Conservation (phyloP, 1,140 invertebrate genomes). For the Ectropis grisescens region DNA sequence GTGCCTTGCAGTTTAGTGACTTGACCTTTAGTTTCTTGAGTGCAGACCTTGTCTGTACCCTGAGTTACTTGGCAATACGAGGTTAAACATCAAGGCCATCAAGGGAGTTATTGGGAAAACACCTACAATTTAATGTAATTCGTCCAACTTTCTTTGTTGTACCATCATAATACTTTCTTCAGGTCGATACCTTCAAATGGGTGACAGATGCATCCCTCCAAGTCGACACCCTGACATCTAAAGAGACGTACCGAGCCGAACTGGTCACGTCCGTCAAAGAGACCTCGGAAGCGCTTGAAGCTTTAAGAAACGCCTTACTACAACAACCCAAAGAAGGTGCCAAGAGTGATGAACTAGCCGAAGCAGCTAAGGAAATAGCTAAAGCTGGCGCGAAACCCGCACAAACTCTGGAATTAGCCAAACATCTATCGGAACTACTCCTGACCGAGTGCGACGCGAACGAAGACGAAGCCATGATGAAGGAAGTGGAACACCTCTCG, state of each 20-base stretch:
- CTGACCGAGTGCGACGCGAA: conserved; percentile 80
- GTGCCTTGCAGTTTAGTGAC: too few relatives aligned
- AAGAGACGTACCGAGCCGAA: conserved; percentile 84
- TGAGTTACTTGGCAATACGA: too few relatives aligned
- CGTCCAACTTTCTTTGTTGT: too few relatives aligned
- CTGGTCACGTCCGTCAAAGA: conserved; percentile 75
- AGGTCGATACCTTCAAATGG: conserved; percentile 82
- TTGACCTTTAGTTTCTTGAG: too few relatives aligned
- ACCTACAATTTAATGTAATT: too few relatives aligned
- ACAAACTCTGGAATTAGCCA: conserved; percentile 76
- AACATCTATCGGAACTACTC: conserved; percentile 81
- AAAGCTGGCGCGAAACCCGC: conserved; percentile 53
- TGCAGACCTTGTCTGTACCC: too few relatives aligned
- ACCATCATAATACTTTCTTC: too few relatives aligned
- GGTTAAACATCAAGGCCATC: too few relatives aligned
- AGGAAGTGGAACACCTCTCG: conserved; percentile 76
- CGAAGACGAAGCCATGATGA: conserved; percentile 75
- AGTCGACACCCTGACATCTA: conserved; percentile 85
- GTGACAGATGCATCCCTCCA: conserved; percentile 82
- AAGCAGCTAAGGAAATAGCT: conserved; percentile 54
- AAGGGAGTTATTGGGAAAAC: too few relatives aligned
- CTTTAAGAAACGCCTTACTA: conserved; percentile 29
- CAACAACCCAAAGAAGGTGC: conserved; percentile 42
- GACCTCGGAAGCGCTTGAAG: conserved; percentile 43
- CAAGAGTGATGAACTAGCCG: conserved; percentile 45